Evolutionary conservation across 1,140 invertebrate species (phyloP).

Genomic region (Diprion similis): DNA sequence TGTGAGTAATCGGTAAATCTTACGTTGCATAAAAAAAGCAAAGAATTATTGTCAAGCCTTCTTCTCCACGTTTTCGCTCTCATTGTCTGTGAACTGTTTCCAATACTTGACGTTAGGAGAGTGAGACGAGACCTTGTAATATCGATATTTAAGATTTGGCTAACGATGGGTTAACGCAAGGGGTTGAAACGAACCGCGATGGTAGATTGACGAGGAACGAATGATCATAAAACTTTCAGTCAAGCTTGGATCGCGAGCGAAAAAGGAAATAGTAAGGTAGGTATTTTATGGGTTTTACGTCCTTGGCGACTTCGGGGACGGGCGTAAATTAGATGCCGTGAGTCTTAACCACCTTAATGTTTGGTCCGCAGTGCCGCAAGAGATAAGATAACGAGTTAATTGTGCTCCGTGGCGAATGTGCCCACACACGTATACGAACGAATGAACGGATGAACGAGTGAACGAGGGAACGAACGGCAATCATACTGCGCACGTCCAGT

Average conservation of each 20-base stretch:
- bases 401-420: conserved; percentile 56
- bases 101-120: no score
- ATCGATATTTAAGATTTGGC: no score
- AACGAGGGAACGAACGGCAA: conserved; percentile 29
- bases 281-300: neutral
- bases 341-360: conserved; percentile 53
- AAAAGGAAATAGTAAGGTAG: neutral
- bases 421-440: conserved; percentile 52
- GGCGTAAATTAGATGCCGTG: conserved; percentile 52
- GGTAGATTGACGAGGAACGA: neutral
- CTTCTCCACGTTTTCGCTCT: conserved; percentile 32
- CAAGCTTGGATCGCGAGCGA: neutral
- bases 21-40: neutral
- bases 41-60: neutral
- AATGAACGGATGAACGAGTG: neutral
- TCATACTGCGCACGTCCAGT: conserved; percentile 51
- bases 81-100: neutral
- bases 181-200: no score
- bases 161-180: no score
- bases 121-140: no score
- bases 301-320: neutral
- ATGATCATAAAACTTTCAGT: neutral
- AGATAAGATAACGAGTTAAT: conserved; percentile 65
- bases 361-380: conserved; percentile 52
- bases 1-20: no score